Conservation (phyloP, 30 jellyfish, hydroid and myxozoan species). For the Cassiopea xamachana region DNA sequence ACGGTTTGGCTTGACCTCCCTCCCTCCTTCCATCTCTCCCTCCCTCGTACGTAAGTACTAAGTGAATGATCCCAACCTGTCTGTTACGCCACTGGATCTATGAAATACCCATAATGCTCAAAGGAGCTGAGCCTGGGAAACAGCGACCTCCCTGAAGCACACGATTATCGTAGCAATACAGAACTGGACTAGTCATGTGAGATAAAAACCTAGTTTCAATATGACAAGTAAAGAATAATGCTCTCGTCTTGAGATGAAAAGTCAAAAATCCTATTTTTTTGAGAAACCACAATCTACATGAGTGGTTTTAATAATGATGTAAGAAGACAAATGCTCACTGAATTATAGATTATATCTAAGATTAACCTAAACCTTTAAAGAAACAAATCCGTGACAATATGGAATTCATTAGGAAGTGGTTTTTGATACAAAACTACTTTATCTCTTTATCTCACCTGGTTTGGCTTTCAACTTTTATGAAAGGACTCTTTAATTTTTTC, state of each 20-base stretch:
- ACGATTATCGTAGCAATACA: not conserved
- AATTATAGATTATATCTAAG: not conserved
- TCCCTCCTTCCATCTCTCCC: too few species aligned
- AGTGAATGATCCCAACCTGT: too few species aligned
- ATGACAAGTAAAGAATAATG: not conserved
- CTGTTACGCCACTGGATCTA: too few species aligned
- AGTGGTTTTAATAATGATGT: not conserved
- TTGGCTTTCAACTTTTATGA: conserved; percentile 60
- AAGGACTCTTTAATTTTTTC: conserved; percentile 53
- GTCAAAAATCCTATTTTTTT: not conserved
- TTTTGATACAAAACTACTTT: not conserved
- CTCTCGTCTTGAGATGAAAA: not conserved
- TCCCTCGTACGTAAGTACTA: too few species aligned
- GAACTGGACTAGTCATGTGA: not conserved
- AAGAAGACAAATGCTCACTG: not conserved
- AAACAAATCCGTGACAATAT: too few species aligned
- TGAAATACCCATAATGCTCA: too few species aligned
- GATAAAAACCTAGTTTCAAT: not conserved
- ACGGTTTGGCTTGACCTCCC: too few species aligned
- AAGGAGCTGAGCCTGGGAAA: too few species aligned
- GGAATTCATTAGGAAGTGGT: not conserved
- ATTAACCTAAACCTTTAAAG: not conserved
- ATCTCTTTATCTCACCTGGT: conserved; percentile 54
- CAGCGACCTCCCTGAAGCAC: too few species aligned
- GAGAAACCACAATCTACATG: not conserved